Percentiles rank a stretch among this genome's conserved stretches.
These are phyloP conservation scores for Polyergus mexicanus DNA, from an alignment of 1,140 invertebrate genomes.

Conservation along the genomic window DNA sequence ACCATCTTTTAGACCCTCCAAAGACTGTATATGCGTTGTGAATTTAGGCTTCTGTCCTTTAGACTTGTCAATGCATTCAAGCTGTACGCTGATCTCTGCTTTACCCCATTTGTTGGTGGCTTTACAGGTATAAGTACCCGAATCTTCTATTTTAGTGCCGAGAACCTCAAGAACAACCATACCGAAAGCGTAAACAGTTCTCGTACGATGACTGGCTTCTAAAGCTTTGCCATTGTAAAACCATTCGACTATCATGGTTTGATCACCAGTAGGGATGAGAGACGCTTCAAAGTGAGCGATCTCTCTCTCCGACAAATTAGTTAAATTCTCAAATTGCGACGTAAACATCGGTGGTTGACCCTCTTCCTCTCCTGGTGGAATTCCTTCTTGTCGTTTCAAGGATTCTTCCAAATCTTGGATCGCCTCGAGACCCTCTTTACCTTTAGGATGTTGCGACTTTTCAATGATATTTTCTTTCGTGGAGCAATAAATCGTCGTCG, in stretches of 20 bases:
- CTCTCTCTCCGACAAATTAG: conserved; percentile 95
- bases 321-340: conserved; percentile 93
- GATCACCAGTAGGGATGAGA: conserved; percentile 96
- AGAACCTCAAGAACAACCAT: conserved; percentile 98
- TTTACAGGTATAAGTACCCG: conserved; percentile 94
- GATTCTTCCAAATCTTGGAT: conserved; percentile 97
- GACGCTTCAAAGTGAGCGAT: conserved; percentile 98
- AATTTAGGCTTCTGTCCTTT: conserved; percentile 95
- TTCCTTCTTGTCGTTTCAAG: conserved; percentile 90
- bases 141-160: conserved; percentile 95
- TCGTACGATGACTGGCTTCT: conserved; percentile 95
- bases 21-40: conserved; percentile 94
- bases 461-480: conserved; percentile 95
- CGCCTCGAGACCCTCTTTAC: conserved; percentile 95
- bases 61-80: conserved; percentile 94
- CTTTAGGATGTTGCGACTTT: conserved; percentile 96
- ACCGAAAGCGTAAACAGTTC: conserved; percentile 97
- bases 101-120: conserved; percentile 96
- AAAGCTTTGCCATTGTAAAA: conserved; percentile 97
- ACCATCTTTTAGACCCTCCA: conserved; percentile 95
- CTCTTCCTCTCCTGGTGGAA: conserved; percentile 90
- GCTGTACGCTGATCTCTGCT: conserved; percentile 93
- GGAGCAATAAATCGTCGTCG: conserved; percentile 94
- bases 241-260: conserved; percentile 99
- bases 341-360: conserved; percentile 96